Evolutionary conservation across 2,113 vertebrate genomes (phyloP).

Genomic region (Aplodontia rufa): DNA sequence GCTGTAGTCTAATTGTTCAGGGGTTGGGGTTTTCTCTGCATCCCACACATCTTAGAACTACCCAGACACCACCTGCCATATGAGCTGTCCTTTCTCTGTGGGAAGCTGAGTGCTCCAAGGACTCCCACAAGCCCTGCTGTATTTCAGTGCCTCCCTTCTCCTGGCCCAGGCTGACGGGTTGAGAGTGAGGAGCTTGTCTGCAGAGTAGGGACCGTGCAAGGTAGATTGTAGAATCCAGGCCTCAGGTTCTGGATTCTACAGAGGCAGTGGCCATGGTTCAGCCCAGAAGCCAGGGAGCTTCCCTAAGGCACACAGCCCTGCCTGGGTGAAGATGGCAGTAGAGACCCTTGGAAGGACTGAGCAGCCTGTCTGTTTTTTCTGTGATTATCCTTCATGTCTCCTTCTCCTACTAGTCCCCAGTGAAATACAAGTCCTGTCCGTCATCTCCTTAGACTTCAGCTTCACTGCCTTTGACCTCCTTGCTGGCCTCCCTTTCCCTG

Average conservation of each 20-base stretch:
- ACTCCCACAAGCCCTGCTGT: background rate
- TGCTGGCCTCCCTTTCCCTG: background rate
- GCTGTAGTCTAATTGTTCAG: background rate
- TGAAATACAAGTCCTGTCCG: background rate
- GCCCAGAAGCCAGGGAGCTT: background rate
- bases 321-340: background rate
- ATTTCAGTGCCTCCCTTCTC: background rate
- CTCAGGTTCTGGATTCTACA: background rate
- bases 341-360: background rate
- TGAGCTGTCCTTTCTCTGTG: background rate
- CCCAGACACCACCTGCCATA: background rate
- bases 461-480: background rate
- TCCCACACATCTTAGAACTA: background rate
- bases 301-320: background rate
- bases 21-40: background rate
- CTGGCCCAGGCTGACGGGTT: background rate
- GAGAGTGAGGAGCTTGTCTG: background rate
- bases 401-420: no score
- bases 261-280: background rate
- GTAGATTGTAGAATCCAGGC: background rate
- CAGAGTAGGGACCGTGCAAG: background rate
- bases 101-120: background rate
- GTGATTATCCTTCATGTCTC: background rate
- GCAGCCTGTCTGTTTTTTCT: background rate
- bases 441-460: background rate